Evolutionary conservation across 2,113 vertebrate genomes (phyloP).

Genomic region (Gopherus evgoodei): DNA sequence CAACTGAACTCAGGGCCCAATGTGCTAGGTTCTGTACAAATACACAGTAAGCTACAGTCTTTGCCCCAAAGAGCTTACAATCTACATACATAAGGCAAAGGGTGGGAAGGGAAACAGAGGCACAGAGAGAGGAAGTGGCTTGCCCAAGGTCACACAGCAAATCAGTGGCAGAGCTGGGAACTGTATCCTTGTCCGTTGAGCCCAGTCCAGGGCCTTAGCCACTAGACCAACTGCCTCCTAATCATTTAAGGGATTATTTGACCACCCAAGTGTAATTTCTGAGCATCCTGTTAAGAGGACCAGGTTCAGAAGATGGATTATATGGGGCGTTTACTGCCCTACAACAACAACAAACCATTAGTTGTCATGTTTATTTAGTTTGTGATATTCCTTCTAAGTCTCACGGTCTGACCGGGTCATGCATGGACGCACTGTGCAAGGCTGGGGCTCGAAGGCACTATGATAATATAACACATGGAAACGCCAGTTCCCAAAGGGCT

Average conservation of each 20-base stretch:
- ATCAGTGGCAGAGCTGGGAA: not conserved
- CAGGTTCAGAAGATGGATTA: constrained; percentile 34
- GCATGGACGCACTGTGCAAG: not conserved
- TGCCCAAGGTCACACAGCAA: not conserved
- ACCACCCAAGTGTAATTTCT: constrained; percentile 9
- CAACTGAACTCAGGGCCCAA: not conserved
- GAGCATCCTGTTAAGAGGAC: constrained; percentile 10
- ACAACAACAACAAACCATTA: not conserved
- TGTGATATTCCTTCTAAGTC: not conserved
- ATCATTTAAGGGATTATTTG: not conserved
- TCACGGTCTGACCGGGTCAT: constrained; percentile 21
- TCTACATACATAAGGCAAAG: not conserved
- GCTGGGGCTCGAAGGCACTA: not conserved
- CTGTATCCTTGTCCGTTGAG: not conserved
- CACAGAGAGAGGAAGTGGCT: not conserved
- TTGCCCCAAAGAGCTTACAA: not conserved
- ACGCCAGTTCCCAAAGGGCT: not conserved
- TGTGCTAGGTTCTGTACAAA: not conserved
- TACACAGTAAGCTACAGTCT: not conserved
- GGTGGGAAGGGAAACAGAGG: not conserved
- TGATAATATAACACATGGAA: not conserved
- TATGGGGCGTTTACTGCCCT: not conserved
- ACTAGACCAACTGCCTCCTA: not conserved
- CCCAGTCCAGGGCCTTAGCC: not conserved
- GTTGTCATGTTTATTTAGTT: not conserved